These are phyloP conservation scores for Melanerpes formicivorus DNA, from an alignment of 2,113 vertebrate genomes.

Conservation along the genomic window DNA sequence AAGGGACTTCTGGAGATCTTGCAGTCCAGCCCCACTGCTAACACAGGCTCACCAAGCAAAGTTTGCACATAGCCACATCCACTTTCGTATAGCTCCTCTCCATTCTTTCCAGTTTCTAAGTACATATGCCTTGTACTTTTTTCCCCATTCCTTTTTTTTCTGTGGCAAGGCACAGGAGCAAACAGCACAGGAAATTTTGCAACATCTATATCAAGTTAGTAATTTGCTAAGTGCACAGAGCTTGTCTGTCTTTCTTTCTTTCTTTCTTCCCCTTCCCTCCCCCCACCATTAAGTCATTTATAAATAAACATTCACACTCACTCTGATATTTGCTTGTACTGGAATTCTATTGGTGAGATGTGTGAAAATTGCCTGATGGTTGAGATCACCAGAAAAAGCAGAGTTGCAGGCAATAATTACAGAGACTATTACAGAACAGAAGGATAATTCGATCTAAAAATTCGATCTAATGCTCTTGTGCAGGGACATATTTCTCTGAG, in stretches of 20 bases:
- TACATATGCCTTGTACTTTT: background rate
- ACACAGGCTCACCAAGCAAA: too few relatives aligned
- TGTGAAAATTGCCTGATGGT: constrained; percentile 74
- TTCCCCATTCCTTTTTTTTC: background rate
- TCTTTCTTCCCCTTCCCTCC: too few relatives aligned
- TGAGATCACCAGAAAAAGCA: constrained; percentile 67
- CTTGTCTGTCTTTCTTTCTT: background rate
- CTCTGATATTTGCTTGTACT: constrained; percentile 68
- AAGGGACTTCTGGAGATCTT: too few relatives aligned
- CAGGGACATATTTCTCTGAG: constrained; percentile 51
- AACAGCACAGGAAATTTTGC: constrained; percentile 22
- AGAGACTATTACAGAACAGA: constrained; percentile 64
- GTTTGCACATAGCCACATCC: too few relatives aligned
- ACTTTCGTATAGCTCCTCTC: background rate
- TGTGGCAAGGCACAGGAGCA: background rate
- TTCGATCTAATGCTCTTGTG: constrained; percentile 62
- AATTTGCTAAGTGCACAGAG: constrained; percentile 57
- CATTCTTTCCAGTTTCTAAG: background rate
- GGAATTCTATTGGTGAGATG: constrained; percentile 63
- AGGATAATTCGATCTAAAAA: constrained; percentile 75
- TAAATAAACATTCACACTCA: constrained; percentile 68
- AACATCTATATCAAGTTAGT: constrained; percentile 49
- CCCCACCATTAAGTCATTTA: constrained; percentile 37
- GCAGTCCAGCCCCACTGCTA: too few relatives aligned
- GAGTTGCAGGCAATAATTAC: constrained; percentile 71